Evolutionary conservation across 2,797 vertebrate genomes (phyloP), one percentile per base, ranked within the genome.

Genomic region (Brotula barbata): DNA sequence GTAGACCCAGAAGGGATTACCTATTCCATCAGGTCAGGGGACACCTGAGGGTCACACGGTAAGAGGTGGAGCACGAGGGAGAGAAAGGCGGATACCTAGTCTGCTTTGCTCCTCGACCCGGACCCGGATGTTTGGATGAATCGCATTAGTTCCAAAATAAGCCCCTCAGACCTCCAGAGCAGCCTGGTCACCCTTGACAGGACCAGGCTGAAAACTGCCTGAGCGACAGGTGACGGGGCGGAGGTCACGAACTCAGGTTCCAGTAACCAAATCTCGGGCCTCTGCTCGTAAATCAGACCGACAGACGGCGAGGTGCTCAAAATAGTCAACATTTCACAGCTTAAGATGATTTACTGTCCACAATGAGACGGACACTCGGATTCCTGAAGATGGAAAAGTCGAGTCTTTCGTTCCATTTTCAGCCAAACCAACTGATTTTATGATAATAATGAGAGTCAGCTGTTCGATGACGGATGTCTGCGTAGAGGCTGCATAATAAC

Each of bases 261-360:
- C 58, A 64, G 79, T 73, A 85, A 84, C 81, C 66, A 81, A 81
- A 89, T 65, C 69, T 73, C 57, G 2, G 71, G 71, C 65, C 79
- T 63, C 20, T 2, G 28, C 64, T 37, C 2, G 7, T 81, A 68
- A 85, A 80, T 85, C 74, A 72, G 19, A 36, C n/a, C 2, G 48
- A 54, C 56, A 15, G 25, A 16, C 22, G 31, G 33, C 36, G 11
- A 1, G n/a, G n/a, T 61, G 65, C 50, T 48, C 22, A 43, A 33
- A 68, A 4, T 7, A 56, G 43, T 64, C 46, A 69, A 51, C 39
- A 34, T 53, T 53, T 75, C 14, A 51, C 44, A 45, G 44, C 52
- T 50, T 57, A 60, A 47, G 23, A 40, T 46, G 45, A 73, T 58
- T 57, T 34, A 71, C 2, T 39, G 20, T 33, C 5, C 21, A 33